phyloP scores from a whole-genome alignment of 2,797 vertebrate genomes.

The Epinephelus awoara region DNA sequence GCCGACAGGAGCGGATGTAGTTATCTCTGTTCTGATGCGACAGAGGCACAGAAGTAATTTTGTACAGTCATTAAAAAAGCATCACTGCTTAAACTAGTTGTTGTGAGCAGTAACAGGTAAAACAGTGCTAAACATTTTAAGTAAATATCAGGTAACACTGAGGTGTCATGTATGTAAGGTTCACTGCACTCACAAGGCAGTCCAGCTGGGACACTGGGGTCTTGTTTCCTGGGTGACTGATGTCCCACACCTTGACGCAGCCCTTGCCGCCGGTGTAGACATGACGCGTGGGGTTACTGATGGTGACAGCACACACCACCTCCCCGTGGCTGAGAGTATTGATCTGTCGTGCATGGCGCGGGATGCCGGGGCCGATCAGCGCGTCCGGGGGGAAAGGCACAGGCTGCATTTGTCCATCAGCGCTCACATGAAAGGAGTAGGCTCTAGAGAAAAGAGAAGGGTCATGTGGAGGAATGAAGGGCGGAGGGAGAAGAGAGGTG shows the following conservation, averaged over 20 bases:
- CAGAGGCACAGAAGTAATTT: conserved; percentile 14
- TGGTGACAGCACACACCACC: conserved; percentile 95
- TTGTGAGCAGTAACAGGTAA: neutral
- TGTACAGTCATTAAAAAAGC: neutral
- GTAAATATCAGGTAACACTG: neutral
- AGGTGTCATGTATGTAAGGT: neutral
- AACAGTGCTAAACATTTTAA: neutral
- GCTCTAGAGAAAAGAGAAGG: conserved; percentile 73
- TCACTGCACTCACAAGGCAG: conserved; percentile 90
- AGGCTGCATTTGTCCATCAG: conserved; percentile 90
- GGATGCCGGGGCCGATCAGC: conserved; percentile 88
- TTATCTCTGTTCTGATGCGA: conserved; percentile 83
- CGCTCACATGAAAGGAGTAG: conserved; percentile 89
- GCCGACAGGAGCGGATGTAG: conserved; percentile 97
- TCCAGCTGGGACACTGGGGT: conserved; percentile 97
- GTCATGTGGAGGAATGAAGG: neutral
- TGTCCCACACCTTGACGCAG: conserved; percentile 98
- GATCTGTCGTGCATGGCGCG: conserved; percentile 89
- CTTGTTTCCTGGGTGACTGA: conserved; percentile 97
- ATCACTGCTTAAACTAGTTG: neutral
- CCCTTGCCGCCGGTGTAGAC: conserved; percentile 98
- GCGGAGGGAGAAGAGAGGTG: neutral
- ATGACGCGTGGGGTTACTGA: conserved; percentile 96
- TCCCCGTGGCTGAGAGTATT: conserved; percentile 89
- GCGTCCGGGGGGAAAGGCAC: conserved; percentile 90